These are phyloP conservation scores for Rhagium mordax DNA, from an alignment of 2,888 invertebrate species.

Conservation along the genomic window DNA sequence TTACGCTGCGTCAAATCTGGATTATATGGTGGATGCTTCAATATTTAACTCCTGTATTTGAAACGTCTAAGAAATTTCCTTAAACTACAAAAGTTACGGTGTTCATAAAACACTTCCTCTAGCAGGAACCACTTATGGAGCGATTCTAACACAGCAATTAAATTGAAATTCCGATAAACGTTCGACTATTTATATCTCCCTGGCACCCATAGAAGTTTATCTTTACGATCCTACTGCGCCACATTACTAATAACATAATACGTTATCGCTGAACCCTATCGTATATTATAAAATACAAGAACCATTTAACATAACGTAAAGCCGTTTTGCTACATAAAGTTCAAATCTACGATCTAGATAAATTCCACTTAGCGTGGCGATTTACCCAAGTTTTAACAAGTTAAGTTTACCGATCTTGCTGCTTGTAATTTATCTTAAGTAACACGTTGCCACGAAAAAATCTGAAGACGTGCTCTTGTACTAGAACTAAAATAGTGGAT, in stretches of 20 bases:
- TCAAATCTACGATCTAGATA: constrained; percentile 2
- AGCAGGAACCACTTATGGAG: not conserved
- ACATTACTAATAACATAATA: constrained; percentile 3
- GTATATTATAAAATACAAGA: constrained; percentile 14
- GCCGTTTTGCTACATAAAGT: constrained; percentile 10
- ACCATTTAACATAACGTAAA: constrained; percentile 1
- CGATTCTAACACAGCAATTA: no score
- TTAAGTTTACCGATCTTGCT: not conserved
- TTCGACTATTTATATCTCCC: not conserved
- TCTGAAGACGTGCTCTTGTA: not conserved
- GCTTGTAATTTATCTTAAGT: not conserved
- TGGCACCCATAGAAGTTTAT: constrained; percentile 7
- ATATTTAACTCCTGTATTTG: no score
- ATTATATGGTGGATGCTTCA: no score
- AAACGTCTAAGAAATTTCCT: no score
- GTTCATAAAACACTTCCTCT: not conserved
- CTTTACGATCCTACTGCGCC: constrained; percentile 11
- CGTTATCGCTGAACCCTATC: not conserved
- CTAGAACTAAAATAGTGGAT: no score
- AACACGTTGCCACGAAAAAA: not conserved
- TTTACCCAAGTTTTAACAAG: constrained; percentile 11
- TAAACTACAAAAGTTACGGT: no score
- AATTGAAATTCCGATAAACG: not conserved
- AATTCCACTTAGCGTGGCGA: constrained; percentile 5
- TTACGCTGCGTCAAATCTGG: no score